Evolutionary conservation across 2,888 invertebrate species (phyloP).

Genomic region (Drosophila picticornis): DNA sequence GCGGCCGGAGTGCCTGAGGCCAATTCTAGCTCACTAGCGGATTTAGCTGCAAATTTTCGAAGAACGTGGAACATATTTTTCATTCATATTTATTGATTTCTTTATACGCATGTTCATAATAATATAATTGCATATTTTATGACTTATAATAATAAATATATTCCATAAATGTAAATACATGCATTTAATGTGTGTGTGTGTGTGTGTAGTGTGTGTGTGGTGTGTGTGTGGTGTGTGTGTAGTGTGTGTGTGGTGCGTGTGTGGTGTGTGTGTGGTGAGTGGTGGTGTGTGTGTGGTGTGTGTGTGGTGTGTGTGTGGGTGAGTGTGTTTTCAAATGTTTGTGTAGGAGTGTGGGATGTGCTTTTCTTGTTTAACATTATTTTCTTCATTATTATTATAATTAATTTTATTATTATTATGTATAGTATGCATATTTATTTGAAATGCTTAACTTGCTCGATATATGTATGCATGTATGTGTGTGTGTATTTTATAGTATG

Average conservation of each 20-base stretch:
- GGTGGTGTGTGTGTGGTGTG: slow-evolving; percentile 39
- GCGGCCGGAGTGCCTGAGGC: too few relatives aligned
- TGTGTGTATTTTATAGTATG: slow-evolving; percentile 32
- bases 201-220: slow-evolving; percentile 38
- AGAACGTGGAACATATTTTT: slow-evolving; percentile 34
- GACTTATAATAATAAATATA: slow-evolving; percentile 74
- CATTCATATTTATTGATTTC: slow-evolving; percentile 78
- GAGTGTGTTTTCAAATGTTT: slow-evolving; percentile 25
- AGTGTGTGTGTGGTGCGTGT: too few relatives aligned
- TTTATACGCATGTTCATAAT: slow-evolving; percentile 80
- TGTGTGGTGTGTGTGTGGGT: slow-evolving; percentile 36
- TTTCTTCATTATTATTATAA: slow-evolving; percentile 20
- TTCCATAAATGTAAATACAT: slow-evolving; percentile 70
- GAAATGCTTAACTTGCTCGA: slow-evolving; percentile 38
- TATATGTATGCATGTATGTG: slow-evolving; percentile 23
- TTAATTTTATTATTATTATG: slow-evolving; percentile 23
- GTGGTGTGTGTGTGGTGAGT: slow-evolving; percentile 56
- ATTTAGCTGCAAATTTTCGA: neutral
- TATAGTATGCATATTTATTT: slow-evolving; percentile 49
- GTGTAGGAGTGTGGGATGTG: slow-evolving; percentile 46
- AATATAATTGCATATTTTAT: slow-evolving; percentile 77
- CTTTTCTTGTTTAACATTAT: slow-evolving; percentile 68
- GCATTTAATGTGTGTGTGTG: slow-evolving; percentile 58
- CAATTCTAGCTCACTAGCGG: too few relatives aligned
- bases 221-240: slow-evolving; percentile 48